Evolutionary conservation across 2,113 vertebrate genomes (phyloP).

Genomic region (Hystrix cristata): DNA sequence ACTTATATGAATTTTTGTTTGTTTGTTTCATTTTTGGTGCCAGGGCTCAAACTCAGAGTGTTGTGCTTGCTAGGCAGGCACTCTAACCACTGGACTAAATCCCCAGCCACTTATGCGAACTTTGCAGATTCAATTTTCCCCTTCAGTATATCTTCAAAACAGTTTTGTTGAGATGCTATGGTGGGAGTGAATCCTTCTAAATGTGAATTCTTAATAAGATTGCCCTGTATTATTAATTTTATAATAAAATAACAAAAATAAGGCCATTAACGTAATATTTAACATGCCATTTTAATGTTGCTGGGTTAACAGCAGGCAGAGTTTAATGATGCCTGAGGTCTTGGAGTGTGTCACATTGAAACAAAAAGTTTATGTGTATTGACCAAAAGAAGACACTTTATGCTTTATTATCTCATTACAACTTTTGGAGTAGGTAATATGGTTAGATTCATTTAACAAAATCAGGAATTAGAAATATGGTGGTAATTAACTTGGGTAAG

Average conservation of each 20-base stretch:
- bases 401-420: background rate
- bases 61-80: too few relatives aligned
- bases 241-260: background rate
- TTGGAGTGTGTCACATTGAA: background rate
- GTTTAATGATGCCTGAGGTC: background rate
- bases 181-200: background rate
- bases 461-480: background rate
- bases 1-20: background rate
- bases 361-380: background rate
- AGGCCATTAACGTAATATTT: background rate
- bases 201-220: background rate
- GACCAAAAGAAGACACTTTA: background rate
- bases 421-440: background rate
- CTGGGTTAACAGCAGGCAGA: background rate
- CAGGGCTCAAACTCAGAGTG: too few relatives aligned
- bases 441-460: background rate
- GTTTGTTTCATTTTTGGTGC: too few relatives aligned
- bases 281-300: background rate
- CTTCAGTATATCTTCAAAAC: background rate
- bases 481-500: background rate
- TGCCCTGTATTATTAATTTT: background rate
- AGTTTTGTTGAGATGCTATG: background rate
- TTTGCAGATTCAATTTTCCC: background rate
- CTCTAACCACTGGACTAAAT: too few relatives aligned
- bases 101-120: background rate